Evolutionary conservation across 2,888 invertebrate genomes (phyloP).

Genomic region (Cantharis lateralis): DNA sequence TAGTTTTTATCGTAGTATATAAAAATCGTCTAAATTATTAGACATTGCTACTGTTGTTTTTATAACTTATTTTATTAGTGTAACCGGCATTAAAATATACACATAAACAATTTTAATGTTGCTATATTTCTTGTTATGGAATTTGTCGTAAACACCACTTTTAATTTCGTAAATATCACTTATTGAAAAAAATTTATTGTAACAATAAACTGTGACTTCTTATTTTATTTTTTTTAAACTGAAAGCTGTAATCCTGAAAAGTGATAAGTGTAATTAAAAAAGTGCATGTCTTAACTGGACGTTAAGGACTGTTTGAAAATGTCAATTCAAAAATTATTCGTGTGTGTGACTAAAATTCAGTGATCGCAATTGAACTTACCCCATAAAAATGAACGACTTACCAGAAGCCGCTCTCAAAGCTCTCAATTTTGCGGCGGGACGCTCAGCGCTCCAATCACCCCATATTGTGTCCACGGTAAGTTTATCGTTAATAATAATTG

Average conservation of each 20-base stretch:
- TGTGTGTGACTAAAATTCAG: neutral
- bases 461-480: slow-evolving; percentile 41
- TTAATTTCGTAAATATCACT: slow-evolving; percentile 15
- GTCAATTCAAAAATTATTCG: neutral
- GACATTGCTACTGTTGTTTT: slow-evolving; percentile 12
- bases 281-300: no score
- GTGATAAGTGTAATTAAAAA: neutral
- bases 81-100: slow-evolving; percentile 21
- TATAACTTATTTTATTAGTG: slow-evolving; percentile 25
- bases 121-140: slow-evolving; percentile 20
- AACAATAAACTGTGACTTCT: neutral
- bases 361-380: neutral
- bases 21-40: slow-evolving; percentile 22
- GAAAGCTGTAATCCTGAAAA: neutral
- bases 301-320: neutral
- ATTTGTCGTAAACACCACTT: slow-evolving; percentile 14
- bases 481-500: neutral
- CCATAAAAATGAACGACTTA: slow-evolving; percentile 43
- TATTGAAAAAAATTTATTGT: neutral
- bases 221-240: neutral
- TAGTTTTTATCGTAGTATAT: slow-evolving; percentile 26
- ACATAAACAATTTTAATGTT: slow-evolving; percentile 23
- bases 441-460: slow-evolving; percentile 34
- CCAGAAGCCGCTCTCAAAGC: slow-evolving; percentile 45
- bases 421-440: slow-evolving; percentile 42